Conservation (phyloP, 1,140 invertebrate genomes). For the Polyergus mexicanus region DNA sequence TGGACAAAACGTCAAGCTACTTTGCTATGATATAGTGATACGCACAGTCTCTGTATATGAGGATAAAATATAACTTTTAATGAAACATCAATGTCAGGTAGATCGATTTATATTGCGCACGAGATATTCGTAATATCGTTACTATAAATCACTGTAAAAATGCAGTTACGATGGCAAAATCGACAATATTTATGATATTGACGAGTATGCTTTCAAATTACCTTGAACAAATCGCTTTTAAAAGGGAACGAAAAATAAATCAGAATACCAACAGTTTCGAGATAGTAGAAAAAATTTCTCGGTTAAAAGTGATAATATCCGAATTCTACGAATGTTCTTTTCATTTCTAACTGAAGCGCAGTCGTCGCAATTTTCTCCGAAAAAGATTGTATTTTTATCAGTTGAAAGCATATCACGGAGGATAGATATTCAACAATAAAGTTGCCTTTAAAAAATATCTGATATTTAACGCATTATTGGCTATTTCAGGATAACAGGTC, state of each 20-base stretch:
- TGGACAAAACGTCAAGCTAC: neutral
- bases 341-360: conserved; percentile 14
- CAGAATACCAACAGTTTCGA: neutral
- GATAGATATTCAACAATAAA: conserved; percentile 19
- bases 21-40: conserved; percentile 33
- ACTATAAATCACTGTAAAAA: conserved; percentile 41
- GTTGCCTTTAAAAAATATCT: conserved; percentile 4
- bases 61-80: conserved; percentile 60
- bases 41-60: neutral
- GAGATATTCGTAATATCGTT: conserved; percentile 38
- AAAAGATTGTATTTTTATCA: conserved; percentile 50
- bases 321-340: conserved; percentile 40
- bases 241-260: neutral
- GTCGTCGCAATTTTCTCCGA: conserved; percentile 29
- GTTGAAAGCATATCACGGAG: neutral
- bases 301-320: conserved; percentile 25
- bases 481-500: conserved; percentile 13
- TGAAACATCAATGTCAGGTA: conserved; percentile 53
- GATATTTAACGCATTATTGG: neutral
- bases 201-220: conserved; percentile 21
- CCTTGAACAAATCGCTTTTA: conserved; percentile 17
- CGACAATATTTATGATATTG: conserved; percentile 37
- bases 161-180: conserved; percentile 43
- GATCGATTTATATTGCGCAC: conserved; percentile 42
- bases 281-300: conserved; percentile 26